Evolutionary conservation across 2,113 vertebrate genomes (phyloP).

Genomic region (Trematomus loennbergii): DNA sequence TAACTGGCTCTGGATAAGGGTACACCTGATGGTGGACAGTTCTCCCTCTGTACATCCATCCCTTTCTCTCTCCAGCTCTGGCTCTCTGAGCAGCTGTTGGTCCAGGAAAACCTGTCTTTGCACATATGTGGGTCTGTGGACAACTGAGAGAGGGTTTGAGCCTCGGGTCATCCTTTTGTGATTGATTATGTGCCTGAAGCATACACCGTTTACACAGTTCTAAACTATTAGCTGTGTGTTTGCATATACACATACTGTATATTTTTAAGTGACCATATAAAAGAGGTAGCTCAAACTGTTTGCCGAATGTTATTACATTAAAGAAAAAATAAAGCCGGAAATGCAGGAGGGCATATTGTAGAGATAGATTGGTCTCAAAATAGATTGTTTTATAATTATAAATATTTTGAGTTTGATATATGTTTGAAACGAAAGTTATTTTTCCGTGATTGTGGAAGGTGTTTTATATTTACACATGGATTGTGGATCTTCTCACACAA

Average conservation of each 20-base stretch:
- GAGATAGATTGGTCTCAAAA: too few relatives aligned
- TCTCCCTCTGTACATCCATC: not conserved
- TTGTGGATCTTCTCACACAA: too few relatives aligned
- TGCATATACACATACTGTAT: too few relatives aligned
- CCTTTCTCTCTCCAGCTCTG: not conserved
- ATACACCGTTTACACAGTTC: not conserved
- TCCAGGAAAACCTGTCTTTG: not conserved
- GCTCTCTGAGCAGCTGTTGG: not conserved
- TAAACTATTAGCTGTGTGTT: not conserved
- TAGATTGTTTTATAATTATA: too few relatives aligned
- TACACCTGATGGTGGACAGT: not conserved
- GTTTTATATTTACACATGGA: not conserved
- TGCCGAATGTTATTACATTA: too few relatives aligned
- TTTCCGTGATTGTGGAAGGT: too few relatives aligned
- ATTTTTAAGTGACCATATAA: too few relatives aligned
- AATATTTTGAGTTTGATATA: too few relatives aligned
- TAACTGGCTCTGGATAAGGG: not conserved
- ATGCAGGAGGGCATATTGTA: too few relatives aligned
- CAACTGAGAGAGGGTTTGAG: not conserved
- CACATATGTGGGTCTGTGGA: not conserved
- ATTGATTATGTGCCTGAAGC: not conserved
- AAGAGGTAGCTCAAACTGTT: too few relatives aligned
- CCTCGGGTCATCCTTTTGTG: not conserved
- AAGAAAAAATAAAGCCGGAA: too few relatives aligned
- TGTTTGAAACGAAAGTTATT: too few relatives aligned